These are phyloP conservation scores for Cygnus atratus DNA, from an alignment of 2,113 vertebrate genomes.

Conservation along the genomic window DNA sequence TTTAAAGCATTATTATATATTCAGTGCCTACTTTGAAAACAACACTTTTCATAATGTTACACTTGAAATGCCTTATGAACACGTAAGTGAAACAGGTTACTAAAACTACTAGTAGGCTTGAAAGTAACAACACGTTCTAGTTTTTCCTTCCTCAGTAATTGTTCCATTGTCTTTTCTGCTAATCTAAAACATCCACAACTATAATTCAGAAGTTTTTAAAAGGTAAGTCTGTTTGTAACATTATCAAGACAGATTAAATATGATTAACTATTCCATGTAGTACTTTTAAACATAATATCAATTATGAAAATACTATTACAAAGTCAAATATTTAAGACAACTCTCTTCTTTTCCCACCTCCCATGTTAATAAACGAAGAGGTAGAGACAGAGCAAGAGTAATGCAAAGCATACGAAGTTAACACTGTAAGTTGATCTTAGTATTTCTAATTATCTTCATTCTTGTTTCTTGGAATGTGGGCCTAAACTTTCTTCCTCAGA, in stretches of 20 bases:
- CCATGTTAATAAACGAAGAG: neutral
- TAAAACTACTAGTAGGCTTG: neutral
- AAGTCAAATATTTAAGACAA: neutral
- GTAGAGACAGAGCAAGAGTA: neutral
- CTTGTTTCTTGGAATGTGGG: neutral
- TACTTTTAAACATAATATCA: neutral
- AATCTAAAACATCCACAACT: neutral
- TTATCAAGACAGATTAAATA: neutral
- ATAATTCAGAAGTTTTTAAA: neutral
- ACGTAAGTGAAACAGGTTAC: neutral
- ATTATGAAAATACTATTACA: neutral
- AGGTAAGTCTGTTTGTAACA: neutral
- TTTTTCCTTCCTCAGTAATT: neutral
- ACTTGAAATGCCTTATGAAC: neutral
- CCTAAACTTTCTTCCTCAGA: neutral
- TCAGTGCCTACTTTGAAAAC: neutral
- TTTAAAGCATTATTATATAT: neutral
- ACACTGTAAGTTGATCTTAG: neutral
- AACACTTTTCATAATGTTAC: neutral
- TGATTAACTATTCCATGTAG: neutral
- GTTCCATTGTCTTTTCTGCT: neutral
- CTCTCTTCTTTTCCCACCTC: neutral
- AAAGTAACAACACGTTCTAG: neutral
- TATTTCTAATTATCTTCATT: neutral
- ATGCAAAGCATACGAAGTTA: neutral